Base-by-base conservation (phyloP, 2,888 invertebrate genomes). In the Tachystola acroxantha region DNA sequence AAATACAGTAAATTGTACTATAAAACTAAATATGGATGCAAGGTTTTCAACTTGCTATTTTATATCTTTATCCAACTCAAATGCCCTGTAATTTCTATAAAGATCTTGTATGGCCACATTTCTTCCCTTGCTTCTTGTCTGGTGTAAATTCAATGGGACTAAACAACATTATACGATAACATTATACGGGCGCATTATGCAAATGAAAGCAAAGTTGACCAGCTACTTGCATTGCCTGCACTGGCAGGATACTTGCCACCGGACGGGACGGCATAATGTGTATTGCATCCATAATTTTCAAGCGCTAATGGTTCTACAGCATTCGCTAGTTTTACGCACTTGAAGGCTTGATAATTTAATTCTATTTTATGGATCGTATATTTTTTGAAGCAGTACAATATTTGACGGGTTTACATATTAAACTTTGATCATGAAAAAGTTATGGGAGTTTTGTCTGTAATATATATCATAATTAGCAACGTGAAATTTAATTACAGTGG, bases 131-230 rank as follows among this genome's bases (percentile, higher is more conserved):
- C 7, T 24, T 24, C 5, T 6, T 25, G 37, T n/a, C 10, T 26
- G 10, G 26, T 10, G 10, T 26, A 26, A 32, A 37, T 37, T 37
- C 32, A 37, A 32, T 32, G 10, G 19, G 26, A n/a, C 19, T 30
- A 25, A 34, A 30, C 25, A 24, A 26, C 27, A 22, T 19, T 40
- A 10, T 26, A 37, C 27, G 29, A 40, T 47, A n/a, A n/a, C n/a
- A 49, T 46, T 46, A 52, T 46, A 44, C 45, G 47, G 46, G 39
- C 46, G 56, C 57, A 72, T 70, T 74, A 74, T 75, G 72, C 65
- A 60, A 72, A 75, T 74, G 65, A 67, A 65, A 70, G 62, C 65
- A 55, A 67, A 61, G 63, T 57, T 58, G 70, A 64, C 58, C 46
- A 57, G 62, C 40, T 43, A 34, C 42, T 39, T 36, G 48, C 51